phyloP scores from a whole-genome alignment of 2,797 vertebrate species.

The Thunnus albacares region DNA sequence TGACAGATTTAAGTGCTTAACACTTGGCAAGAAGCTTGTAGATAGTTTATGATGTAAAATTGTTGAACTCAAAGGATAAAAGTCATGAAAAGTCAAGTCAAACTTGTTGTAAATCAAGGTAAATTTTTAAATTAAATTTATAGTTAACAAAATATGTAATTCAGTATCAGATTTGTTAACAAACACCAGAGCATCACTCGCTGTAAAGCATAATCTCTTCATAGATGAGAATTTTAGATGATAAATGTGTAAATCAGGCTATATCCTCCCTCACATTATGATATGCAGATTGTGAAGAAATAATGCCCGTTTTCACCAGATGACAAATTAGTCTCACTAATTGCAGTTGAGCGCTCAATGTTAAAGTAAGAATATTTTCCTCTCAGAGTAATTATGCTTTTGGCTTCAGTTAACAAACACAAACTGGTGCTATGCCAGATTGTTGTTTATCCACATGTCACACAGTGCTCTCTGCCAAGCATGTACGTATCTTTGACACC shows the following conservation, averaged over 20 bases:
- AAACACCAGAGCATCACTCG: not conserved
- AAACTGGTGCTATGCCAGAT: slow-evolving; percentile 17
- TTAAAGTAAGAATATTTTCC: slow-evolving; percentile 24
- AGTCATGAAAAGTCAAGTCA: not conserved
- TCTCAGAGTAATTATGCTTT: slow-evolving; percentile 41
- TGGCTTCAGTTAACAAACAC: slow-evolving; percentile 36
- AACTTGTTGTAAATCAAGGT: not conserved
- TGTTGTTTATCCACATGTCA: slow-evolving; percentile 46
- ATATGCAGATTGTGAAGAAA: not conserved
- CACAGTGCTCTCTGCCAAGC: slow-evolving; percentile 17
- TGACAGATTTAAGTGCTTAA: not conserved
- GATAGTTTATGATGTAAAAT: not conserved
- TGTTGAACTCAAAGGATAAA: not conserved
- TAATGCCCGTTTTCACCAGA: slow-evolving; percentile 4
- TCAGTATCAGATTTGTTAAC: not conserved
- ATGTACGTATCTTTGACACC: slow-evolving; percentile 31
- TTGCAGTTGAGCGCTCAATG: not conserved
- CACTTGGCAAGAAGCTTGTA: slow-evolving; percentile 1
- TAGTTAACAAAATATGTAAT: not conserved
- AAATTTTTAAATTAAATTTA: not conserved
- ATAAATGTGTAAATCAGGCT: slow-evolving; percentile 16
- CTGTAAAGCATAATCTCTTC: not conserved
- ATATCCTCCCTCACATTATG: not conserved
- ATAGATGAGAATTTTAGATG: not conserved
- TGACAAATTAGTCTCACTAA: slow-evolving; percentile 2